Percentiles rank a stretch among this genome's conserved stretches.
phyloP scores from a whole-genome alignment of 2,113 vertebrate genomes.

The Perca flavescens region DNA sequence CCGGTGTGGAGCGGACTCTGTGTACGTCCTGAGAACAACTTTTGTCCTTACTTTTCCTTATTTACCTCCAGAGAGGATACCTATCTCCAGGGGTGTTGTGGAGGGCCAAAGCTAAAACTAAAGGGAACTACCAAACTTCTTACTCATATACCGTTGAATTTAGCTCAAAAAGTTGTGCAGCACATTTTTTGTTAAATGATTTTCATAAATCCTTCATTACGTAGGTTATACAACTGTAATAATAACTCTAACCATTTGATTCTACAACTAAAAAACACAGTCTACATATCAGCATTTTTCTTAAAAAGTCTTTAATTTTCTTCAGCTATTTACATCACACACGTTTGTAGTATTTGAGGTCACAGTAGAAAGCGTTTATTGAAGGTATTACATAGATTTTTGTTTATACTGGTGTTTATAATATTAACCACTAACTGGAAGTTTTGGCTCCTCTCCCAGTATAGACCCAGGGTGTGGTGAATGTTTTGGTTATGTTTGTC shows the following conservation, averaged over 20 bases:
- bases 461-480: neutral
- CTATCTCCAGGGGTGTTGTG: neutral
- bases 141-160: neutral
- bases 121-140: neutral
- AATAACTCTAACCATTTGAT: too few relatives aligned
- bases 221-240: too few relatives aligned
- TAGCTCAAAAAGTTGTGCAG: neutral
- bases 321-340: neutral
- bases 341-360: neutral
- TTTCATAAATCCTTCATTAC: too few relatives aligned
- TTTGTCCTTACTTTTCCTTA: constrained; percentile 2
- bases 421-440: neutral
- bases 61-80: constrained; percentile 25
- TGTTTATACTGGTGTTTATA: neutral
- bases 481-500: neutral
- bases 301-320: too few relatives aligned
- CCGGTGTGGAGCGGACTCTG: constrained; percentile 99
- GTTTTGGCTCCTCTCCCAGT: neutral
- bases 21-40: constrained; percentile 90
- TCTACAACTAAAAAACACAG: too few relatives aligned
- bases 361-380: neutral
- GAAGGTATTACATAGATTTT: neutral
- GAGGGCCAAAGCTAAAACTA: neutral
- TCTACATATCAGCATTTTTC: too few relatives aligned
- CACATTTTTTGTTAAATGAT: too few relatives aligned